Base-by-base conservation (phyloP, 2,888 invertebrate species). In the Agapostemon virescens region DNA sequence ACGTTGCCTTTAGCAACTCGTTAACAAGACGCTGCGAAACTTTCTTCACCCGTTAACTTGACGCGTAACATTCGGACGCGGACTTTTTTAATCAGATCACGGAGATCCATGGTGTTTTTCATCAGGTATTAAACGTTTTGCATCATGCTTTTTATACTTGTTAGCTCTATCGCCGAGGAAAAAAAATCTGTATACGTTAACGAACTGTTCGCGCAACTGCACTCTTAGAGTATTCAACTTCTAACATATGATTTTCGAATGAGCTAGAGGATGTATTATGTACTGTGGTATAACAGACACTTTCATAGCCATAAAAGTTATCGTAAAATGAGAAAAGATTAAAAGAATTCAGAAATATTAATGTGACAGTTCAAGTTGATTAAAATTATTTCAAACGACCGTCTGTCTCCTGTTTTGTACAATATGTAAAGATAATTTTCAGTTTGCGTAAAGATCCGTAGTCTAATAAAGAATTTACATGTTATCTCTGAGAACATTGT, bases 21-120 rank as follows among this genome's bases (percentile, higher is more conserved):
- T 79, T 79, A 78, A 79, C 78, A 71, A 78, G 63, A 78, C 63
- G 20, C 79, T 68, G 67, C 52, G 30, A 67, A 52, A 63, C 77
- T 58, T 69, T 70, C 20, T 4, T 26, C 15, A 15, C 33, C 33
- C 33, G 30, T 61, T 61, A 17, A 20, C 30, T 26, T 11, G 30
- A 33, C 20, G 58, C 58, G 36, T 7, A 61, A 49, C 36, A 42
- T 7, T 17, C n/a, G 15, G 9, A 5, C 42, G 30, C 9, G 15
- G 17, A 26, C 36, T 40, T n/a, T 11, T 45, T 77, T 40, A 67
- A 67, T 40, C 76, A 20, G 20, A 13, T 40, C n/a, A 26, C 20
- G 5, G 0, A 13, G 36, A 20, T 20, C n/a, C 40, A 30, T 40
- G n/a, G 38, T 17, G 30, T 30, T 38, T n/a, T 23, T 45, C 23